Base-by-base conservation (phyloP, 2,113 vertebrate species). In the Lanius collurio region DNA sequence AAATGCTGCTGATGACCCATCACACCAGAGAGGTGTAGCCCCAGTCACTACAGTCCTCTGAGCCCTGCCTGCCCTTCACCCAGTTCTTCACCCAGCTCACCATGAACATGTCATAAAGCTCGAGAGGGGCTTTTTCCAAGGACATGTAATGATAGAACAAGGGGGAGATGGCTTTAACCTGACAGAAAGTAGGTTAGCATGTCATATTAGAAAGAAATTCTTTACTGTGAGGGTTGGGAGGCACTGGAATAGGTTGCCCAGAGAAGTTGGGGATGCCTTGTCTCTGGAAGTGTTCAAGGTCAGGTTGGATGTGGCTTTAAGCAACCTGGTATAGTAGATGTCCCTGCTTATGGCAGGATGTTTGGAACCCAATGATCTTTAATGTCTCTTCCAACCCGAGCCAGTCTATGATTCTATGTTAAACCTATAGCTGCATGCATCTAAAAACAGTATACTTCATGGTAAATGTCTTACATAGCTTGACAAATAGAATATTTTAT, bases 281-380 rank as follows among this genome's bases (percentile, higher is more conserved):
- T 35, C 14, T 20, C 41, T 76, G 55, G 2, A 31, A 55, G 26
- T 22, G 30, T 35, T 35, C 30, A 42, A 62, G 26, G 21, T 21
- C 26, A 33, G 21, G 5, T 22, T 49, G 15, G 3, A 47, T 55
- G 21, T 26, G n/a, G 12, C 13, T 7, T 30, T 35, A 13, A 47
- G 55, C 11, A 62, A 31, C 6, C 9, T 31, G 12, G 17, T 47
- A 5, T 10, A 22, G 30, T 5, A 30, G 17, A 26, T 42, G 47
- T 31, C 6, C 1, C 53, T n/a, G 24, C 3, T 39, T 2, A 4
- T 27, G 55, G 22, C 10, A 41, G 21, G 8, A 3, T 15, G 8
- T 10, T 55, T 62, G 55, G 41, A 76, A 47, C 30, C 5, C 31
- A 30, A 9, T 35, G 7, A 41, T 53, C 14, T 31, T 60, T 41